phyloP scores from a whole-genome alignment of 2,113 vertebrate species.

The Arenaria interpres region DNA sequence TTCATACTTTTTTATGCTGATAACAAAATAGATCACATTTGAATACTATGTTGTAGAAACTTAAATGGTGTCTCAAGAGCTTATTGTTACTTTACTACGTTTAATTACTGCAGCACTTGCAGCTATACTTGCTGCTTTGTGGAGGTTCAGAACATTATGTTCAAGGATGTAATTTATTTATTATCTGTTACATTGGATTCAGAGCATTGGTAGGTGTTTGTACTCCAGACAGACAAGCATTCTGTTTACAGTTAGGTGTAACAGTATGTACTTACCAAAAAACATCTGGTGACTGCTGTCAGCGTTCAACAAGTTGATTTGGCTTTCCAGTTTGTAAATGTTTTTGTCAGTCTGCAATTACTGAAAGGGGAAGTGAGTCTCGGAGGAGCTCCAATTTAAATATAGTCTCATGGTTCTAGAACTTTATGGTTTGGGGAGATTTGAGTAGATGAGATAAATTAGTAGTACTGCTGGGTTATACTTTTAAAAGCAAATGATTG shows the following conservation, averaged over 20 bases:
- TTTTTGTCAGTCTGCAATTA: neutral
- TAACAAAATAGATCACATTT: neutral
- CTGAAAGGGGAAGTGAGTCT: neutral
- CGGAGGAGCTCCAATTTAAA: neutral
- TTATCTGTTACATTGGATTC: constrained; percentile 26
- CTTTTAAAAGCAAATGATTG: neutral
- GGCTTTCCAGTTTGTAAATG: neutral
- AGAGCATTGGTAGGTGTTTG: neutral
- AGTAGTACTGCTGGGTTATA: neutral
- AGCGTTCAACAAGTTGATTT: neutral
- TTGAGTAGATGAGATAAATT: neutral
- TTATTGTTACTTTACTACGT: neutral
- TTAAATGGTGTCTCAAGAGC: neutral
- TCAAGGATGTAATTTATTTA: constrained; percentile 33
- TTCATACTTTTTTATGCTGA: neutral
- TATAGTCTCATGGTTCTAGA: fast-evolving
- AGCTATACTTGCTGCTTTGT: constrained; percentile 29
- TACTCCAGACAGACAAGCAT: constrained; percentile 12
- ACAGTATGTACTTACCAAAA: constrained; percentile 14
- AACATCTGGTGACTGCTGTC: neutral
- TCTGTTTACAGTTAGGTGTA: constrained; percentile 2
- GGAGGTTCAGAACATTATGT: constrained; percentile 52
- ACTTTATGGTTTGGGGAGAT: neutral
- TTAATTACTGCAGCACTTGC: constrained; percentile 58
- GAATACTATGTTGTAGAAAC: constrained; percentile 20